Evolutionary conservation across 1,140 invertebrate genomes (phyloP), one percentile per base, ranked within the genome.

Genomic region (Macrosteles quadrilineatus): DNA sequence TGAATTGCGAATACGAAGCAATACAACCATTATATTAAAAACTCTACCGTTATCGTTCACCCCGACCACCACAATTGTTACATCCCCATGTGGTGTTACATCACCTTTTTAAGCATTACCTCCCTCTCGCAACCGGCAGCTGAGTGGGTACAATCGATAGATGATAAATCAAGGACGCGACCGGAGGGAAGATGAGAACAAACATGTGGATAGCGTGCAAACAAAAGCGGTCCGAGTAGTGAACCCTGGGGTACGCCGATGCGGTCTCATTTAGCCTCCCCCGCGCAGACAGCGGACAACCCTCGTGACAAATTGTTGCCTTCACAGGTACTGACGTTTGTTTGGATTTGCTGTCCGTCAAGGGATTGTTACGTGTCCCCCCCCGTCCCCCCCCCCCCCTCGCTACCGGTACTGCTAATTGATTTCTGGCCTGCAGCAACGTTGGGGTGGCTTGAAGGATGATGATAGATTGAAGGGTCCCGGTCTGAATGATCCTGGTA

Each of bases 141-240:
- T 36, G 32, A 6, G 4, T 36, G n/a, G 4, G 32, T 36, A 6
- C 32, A 36, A 36, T 36, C 4, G 14, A 6, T 14, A 36, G 4
- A 14, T 36, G 32, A 36, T 36, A 36, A 36, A 36, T 36, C 32
- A 6, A 36, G 32, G 32, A 36, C 14, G 32, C 32, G 32, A 6
- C 32, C 32, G 32, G 32, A 36, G 32, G 32, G 32, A 36, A 23
- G 47, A 19, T 50, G 25, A 30, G 55, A 59, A 59, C 21, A 14
- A 59, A 59, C 55, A 59, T 59, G 55, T 59, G 55, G 55, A 59
- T 59, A 9, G 55, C 55, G 55, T 59, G 55, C 55, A 30, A 30
- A 59, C 55, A 59, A 59, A 59, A 59, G 55, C 21, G 21, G 12
- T 29, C 9, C 55, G 25, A 30, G 55, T 29, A 30, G 55, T 9